These are phyloP conservation scores for Chloroceryle aenea DNA, from an alignment of 2,113 vertebrate species.

Conservation along the genomic window DNA sequence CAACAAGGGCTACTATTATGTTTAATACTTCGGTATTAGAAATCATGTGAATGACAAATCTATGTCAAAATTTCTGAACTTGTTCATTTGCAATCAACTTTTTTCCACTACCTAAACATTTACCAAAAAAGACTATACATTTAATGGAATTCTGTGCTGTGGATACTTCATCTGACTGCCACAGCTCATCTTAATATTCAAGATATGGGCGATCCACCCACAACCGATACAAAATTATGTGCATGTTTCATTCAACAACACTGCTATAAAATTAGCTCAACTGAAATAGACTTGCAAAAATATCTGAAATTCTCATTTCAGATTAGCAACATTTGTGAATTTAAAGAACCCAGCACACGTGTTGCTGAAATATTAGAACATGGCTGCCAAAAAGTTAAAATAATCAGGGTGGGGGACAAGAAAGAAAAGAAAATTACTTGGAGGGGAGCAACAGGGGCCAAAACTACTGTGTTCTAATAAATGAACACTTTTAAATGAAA, in stretches of 20 bases:
- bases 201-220: conserved; percentile 48
- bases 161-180: conserved; percentile 3
- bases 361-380: conserved; percentile 71
- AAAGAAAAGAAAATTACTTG: conserved; percentile 53
- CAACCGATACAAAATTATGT: conserved; percentile 65
- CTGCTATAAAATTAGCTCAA: conserved; percentile 76
- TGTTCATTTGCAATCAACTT: neutral
- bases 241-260: conserved; percentile 75
- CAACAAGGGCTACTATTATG: neutral
- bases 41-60: neutral
- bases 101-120: neutral
- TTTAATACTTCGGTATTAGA: neutral
- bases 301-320: conserved; percentile 81
- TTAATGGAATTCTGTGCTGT: neutral
- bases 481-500: conserved; percentile 62
- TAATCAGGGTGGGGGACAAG: conserved; percentile 41
- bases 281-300: conserved; percentile 76
- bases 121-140: neutral
- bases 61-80: neutral
- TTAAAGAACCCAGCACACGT: conserved; percentile 71
- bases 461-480: conserved; percentile 38
- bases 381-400: conserved; percentile 68
- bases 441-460: neutral
- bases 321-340: conserved; percentile 80
- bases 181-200: conserved; percentile 48